Base-by-base conservation (phyloP, 2,797 vertebrate genomes). In the Acropternis orthonyx region DNA sequence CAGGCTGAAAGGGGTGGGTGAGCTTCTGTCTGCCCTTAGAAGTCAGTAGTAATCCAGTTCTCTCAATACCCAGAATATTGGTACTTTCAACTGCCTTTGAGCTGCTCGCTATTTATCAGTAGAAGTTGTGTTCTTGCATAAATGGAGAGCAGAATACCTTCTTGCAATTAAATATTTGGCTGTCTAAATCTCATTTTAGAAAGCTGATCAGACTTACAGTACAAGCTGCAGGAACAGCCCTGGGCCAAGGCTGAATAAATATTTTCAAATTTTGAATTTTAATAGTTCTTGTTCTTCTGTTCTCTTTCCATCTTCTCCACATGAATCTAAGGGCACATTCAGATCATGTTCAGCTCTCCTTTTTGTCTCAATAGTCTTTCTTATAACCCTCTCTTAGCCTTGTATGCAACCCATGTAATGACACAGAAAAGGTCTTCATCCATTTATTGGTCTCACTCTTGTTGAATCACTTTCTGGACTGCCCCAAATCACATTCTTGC, bases 111-210 rank as follows among this genome's bases (percentile, higher is more conserved):
- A 12, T 56, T 93, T 39, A 56, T 56, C 26, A 37, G n/a, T 66
- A 56, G 32, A 59, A 79, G 27, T 75, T 41, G 30, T 93, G 49
- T 62, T 78, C 55, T 93, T 94, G 32, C n/a, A 26, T 75, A 82
- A 77, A 73, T 14, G 67, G 26, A n/a, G 30, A 77, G 72, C 20
- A 93, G 73, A 69, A 66, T 68, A 88, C 23, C 23, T 39, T 63
- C 46, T 54, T 81, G 71, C 92, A 92, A 88, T 93, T 79, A 92
- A 79, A 65, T 83, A 69, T 85, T 56, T 2, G 6, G 4, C 76
- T 94, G 32, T 37, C n/a, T 87, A 48, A 88, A 87, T 89, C 26
- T 43, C 12, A 61, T 77, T 97, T 95, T 74, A 61, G 48, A 89
- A 76, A 88, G 77, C 27, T 43, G 67, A 26, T 48, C 49, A 79